Evolutionary conservation across 2,888 invertebrate species (phyloP).

Genomic region (Drosophila formosana): DNA sequence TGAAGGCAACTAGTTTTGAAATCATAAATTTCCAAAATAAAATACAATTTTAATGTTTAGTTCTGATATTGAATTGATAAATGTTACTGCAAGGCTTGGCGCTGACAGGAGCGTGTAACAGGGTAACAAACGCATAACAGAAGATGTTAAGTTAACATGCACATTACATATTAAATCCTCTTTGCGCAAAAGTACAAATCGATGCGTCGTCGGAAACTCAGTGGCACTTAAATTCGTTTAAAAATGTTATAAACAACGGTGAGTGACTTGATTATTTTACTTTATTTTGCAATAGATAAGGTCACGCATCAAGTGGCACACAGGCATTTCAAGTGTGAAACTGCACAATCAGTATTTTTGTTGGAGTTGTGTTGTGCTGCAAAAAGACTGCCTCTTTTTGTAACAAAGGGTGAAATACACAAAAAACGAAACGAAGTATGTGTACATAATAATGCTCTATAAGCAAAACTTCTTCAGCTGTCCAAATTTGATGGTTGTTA

Average conservation of each 20-base stretch:
- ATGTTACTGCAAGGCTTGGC: not conserved
- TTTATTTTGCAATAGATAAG: constrained; percentile 9
- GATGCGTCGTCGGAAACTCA: constrained; percentile 38
- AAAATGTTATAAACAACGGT: constrained; percentile 54
- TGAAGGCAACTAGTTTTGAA: not conserved
- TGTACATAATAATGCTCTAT: not conserved
- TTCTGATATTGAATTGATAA: not conserved
- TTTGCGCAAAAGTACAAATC: constrained; percentile 42
- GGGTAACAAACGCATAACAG: constrained; percentile 20
- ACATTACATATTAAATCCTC: constrained; percentile 40
- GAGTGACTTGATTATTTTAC: constrained; percentile 28
- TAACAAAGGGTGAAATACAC: constrained; percentile 48
- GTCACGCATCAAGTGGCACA: constrained; percentile 4
- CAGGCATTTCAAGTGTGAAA: not conserved
- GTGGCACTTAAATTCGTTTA: constrained; percentile 25
- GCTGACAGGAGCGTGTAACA: constrained; percentile 18
- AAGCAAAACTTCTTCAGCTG: constrained; percentile 36
- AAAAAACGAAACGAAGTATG: constrained; percentile 15
- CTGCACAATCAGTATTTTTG: not conserved
- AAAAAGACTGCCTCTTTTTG: constrained; percentile 30
- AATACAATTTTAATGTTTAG: too few relatives aligned
- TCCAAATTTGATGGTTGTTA: constrained; percentile 7
- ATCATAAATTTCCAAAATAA: not conserved
- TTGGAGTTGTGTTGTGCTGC: constrained; percentile 24
- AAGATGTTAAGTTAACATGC: constrained; percentile 35